Evolutionary conservation across 2,888 invertebrate species (phyloP).

Genomic region (Dascillus cervinus): DNA sequence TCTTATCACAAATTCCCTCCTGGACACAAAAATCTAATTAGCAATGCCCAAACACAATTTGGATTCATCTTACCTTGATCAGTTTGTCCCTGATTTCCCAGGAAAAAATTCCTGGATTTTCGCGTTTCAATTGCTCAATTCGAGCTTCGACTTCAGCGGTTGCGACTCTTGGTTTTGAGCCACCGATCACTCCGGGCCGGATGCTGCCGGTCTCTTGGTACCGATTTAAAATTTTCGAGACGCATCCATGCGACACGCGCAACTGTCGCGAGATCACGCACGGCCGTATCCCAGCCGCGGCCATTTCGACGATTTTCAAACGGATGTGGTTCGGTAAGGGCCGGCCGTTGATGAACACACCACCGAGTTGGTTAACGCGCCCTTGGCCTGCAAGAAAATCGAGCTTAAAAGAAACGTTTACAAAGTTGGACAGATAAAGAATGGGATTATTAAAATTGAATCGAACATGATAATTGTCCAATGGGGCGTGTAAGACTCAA

Average conservation of each 20-base stretch:
- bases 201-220: constrained; percentile 95
- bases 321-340: constrained; percentile 96
- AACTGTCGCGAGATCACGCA: constrained; percentile 94
- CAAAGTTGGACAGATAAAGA: neutral
- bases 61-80: constrained; percentile 58
- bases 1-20: constrained; percentile 77
- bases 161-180: constrained; percentile 88
- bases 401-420: too few relatives aligned
- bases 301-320: constrained; percentile 93
- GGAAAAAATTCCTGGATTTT: constrained; percentile 88
- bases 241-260: constrained; percentile 94
- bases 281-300: constrained; percentile 86
- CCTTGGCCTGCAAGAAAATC: constrained; percentile 68
- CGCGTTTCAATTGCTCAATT: constrained; percentile 86
- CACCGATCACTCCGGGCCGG: constrained; percentile 89
- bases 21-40: constrained; percentile 36
- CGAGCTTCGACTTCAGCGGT: constrained; percentile 88
- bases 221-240: constrained; percentile 91
- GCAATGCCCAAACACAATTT: neutral
- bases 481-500: constrained; percentile 9
- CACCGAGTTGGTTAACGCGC: constrained; percentile 93
- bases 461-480: constrained; percentile 13
- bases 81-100: constrained; percentile 93
- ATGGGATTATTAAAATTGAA: constrained; percentile 7
- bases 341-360: constrained; percentile 96